A percentile compares a stretch with the other conserved stretches of the same genome.
Conservation (phyloP, 2,888 invertebrate genomes). For the Leptinotarsa peninsularis region DNA sequence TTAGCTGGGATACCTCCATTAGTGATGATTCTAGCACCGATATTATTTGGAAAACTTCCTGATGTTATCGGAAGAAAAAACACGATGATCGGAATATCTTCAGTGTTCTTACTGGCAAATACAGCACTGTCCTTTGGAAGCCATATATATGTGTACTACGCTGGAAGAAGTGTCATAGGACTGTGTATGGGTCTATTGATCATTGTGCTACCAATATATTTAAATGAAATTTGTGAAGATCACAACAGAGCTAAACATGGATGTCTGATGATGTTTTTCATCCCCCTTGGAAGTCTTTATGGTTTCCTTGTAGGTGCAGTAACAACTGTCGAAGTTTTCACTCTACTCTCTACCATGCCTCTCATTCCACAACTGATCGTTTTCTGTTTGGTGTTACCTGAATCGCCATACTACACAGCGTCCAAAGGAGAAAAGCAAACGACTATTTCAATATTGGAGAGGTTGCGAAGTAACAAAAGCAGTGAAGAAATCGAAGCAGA, state of each 20-base stretch:
- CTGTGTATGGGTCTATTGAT: conserved; percentile 50
- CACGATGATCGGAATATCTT: conserved; percentile 72
- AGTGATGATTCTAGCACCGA: conserved; percentile 38
- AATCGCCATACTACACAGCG: conserved; percentile 31
- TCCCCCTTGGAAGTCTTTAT: conserved; percentile 30
- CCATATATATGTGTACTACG: conserved; percentile 60
- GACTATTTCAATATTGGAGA: conserved; percentile 25
- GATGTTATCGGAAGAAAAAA: conserved; percentile 72
- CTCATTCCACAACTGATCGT: conserved; percentile 10
- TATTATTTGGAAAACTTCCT: conserved; percentile 37
- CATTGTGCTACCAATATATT: conserved; percentile 54
- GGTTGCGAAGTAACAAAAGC: conserved; percentile 23
- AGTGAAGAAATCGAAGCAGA: conserved; percentile 28
- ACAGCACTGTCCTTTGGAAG: conserved; percentile 38
- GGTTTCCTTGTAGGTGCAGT: conserved; percentile 31
- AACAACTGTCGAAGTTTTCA: conserved; percentile 22
- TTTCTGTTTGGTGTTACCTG: conserved; percentile 30
- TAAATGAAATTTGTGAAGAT: conserved; percentile 36
- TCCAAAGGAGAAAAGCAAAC: background rate
- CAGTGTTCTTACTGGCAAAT: conserved; percentile 72
- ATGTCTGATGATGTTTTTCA: conserved; percentile 24
- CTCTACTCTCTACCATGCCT: conserved; percentile 23
- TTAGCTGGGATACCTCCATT: conserved; percentile 43
- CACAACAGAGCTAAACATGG: conserved; percentile 35
- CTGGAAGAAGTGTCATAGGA: conserved; percentile 56